Conservation (phyloP, 1,140 invertebrate genomes). For the Bombus waltoni region DNA sequence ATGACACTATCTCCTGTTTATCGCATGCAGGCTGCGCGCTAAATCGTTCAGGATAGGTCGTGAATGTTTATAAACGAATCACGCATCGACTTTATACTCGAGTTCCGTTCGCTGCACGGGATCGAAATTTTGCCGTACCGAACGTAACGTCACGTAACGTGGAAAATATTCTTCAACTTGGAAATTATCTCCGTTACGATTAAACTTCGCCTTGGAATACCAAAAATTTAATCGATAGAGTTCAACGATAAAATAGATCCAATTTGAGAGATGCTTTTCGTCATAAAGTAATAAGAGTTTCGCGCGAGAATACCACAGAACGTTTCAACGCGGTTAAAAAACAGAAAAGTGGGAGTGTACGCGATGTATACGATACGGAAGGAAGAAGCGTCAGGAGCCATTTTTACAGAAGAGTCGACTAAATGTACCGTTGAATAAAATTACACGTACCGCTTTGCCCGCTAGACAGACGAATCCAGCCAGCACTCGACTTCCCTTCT, state of each 20-base stretch:
- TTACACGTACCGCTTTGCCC: conserved; percentile 48
- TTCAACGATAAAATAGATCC: no score
- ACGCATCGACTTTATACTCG: conserved; percentile 18
- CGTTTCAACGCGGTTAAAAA: background rate
- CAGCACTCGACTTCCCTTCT: conserved; percentile 51
- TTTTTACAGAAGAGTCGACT: conserved; percentile 66
- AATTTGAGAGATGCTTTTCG: no score
- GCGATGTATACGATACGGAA: background rate
- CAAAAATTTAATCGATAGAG: no score
- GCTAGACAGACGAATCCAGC: conserved; percentile 62
- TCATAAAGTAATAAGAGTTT: background rate
- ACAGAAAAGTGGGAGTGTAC: background rate
- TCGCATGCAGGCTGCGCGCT: conserved; percentile 11
- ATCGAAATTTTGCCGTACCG: background rate
- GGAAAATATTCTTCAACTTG: background rate
- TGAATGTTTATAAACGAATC: conserved; percentile 56
- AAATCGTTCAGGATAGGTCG: conserved; percentile 44
- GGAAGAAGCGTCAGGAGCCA: conserved; percentile 49
- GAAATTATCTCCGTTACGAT: background rate
- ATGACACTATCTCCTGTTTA: background rate
- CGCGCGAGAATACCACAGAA: background rate
- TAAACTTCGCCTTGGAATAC: background rate
- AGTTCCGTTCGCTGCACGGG: background rate
- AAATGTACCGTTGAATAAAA: conserved; percentile 32
- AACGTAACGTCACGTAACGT: background rate